Percentiles rank a stretch among this genome's conserved stretches.
Evolutionary conservation across 2,113 vertebrate species (phyloP).

Genomic region (Anoplopoma fimbria): DNA sequence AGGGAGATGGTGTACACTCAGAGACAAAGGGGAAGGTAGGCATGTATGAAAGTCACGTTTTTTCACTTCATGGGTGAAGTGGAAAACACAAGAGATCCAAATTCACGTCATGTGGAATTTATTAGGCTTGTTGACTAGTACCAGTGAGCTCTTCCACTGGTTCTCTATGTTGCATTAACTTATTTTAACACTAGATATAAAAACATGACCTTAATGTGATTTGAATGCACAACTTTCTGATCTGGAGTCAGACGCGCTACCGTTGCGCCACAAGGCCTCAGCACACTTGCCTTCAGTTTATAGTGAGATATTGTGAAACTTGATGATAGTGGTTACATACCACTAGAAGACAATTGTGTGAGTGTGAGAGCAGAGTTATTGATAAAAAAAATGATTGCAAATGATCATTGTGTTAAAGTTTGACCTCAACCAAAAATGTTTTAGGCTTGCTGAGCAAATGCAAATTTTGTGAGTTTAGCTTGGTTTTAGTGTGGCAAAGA

Average conservation of each 20-base stretch:
- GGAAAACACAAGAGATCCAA: background rate
- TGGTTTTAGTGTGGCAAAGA: background rate
- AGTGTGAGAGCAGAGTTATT: background rate
- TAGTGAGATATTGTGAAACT: too few species aligned
- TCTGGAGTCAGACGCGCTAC: background rate
- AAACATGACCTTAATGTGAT: background rate
- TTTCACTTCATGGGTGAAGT: background rate
- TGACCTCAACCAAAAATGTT: background rate
- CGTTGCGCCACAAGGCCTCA: background rate
- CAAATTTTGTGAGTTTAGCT: background rate
- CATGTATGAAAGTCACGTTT: constrained; percentile 30
- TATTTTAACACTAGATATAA: too few species aligned
- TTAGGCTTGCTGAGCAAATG: background rate
- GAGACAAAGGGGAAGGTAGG: background rate
- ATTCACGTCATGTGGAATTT: background rate
- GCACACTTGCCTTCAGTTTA: background rate
- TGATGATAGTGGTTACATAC: background rate
- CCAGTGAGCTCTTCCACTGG: too few species aligned
- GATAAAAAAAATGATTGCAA: background rate
- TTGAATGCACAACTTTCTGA: background rate
- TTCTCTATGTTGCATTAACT: accelerated
- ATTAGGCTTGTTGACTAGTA: background rate
- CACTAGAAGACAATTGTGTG: background rate
- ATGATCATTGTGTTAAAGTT: background rate
- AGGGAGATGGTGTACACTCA: background rate